Base-by-base conservation (phyloP, 2,888 invertebrate genomes). In the Amblyjoppa fuscipennis region DNA sequence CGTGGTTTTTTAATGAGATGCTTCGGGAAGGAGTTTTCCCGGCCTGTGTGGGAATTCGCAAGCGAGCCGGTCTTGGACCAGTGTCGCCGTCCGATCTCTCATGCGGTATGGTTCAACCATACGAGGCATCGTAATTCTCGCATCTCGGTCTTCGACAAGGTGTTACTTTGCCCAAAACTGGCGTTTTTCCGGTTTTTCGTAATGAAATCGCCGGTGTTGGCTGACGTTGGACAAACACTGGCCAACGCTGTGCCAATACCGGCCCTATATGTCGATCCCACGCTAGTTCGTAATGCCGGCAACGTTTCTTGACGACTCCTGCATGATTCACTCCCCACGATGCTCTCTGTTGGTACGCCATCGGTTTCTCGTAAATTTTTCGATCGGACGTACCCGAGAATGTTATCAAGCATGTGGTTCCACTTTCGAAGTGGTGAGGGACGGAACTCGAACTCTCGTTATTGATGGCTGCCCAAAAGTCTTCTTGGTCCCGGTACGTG, bases 361-460 rank as follows among this genome's bases (percentile, higher is more conserved):
- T 70, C 76, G 56, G 74, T 69, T 74, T 59, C 78, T 66, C 81
- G 81, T 82, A 85, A 79, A 82, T 85, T 85, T 13, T 51, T 34
- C 20, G 71, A 73, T 61, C 45, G 81, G 70, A 78, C 71, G 34
- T 49, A 78, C 34, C 56, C 16, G 53, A 51, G n/a, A 71, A 38
- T 53, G 34, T 70, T 70, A 31, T 49, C 41, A 41, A 85, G 70
- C 85, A 85, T 85, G 85, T 85, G 82, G 85, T 85, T 85, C 76
- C 70, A 82, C 79, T 85, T 79, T 45, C 41, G 56, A 71, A 79
- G 76, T 76, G 79, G 68, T 68, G 78, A 74, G 66, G 73, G 73
- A 84, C 45, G 61, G 56, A 84, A 61, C 68, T 78, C 69, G 56
- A 74, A 78, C 61, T 76, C 61, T 73, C 79, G 61, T 70, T 75